Evolutionary conservation across 2,888 invertebrate genomes (phyloP).

Genomic region (Parelbella ahira): DNA sequence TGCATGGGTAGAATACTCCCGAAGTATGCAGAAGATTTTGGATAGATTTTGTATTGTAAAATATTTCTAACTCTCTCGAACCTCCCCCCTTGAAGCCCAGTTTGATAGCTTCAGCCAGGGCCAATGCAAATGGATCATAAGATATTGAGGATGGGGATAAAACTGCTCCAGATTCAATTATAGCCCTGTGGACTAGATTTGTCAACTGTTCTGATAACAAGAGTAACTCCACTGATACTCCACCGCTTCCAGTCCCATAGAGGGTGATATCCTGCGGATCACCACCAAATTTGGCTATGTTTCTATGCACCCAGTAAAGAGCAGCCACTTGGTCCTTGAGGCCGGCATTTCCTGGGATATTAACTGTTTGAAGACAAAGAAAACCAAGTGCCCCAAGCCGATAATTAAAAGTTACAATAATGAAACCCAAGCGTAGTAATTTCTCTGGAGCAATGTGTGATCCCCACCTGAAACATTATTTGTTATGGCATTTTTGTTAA

Average conservation of each 20-base stretch:
- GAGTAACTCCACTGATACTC: conserved; percentile 54
- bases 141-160: conserved; percentile 52
- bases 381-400: conserved; percentile 68
- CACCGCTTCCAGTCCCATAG: conserved; percentile 63
- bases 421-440: conserved; percentile 46
- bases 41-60: conserved; percentile 40
- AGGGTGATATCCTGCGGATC: conserved; percentile 56
- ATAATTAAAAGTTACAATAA: conserved; percentile 65
- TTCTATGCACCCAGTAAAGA: conserved; percentile 64
- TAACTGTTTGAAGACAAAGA: conserved; percentile 52
- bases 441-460: conserved; percentile 44
- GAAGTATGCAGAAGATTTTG: conserved; percentile 38
- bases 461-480: conserved; percentile 58
- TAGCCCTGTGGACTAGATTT: conserved; percentile 55
- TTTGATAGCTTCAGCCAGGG: conserved; percentile 56
- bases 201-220: conserved; percentile 50
- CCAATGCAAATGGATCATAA: conserved; percentile 46
- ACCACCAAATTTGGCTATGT: conserved; percentile 64
- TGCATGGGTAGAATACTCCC: conserved; percentile 48
- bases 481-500: neutral
- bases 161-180: conserved; percentile 63
- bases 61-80: conserved; percentile 39
- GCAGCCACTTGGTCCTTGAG: conserved; percentile 68
- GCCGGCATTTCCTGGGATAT: conserved; percentile 63
- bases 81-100: conserved; percentile 59